A percentile compares a stretch with the other conserved stretches of the same genome.
Conservation (phyloP, 2,888 invertebrate genomes). For the Hirtodrosophila alboralis region DNA sequence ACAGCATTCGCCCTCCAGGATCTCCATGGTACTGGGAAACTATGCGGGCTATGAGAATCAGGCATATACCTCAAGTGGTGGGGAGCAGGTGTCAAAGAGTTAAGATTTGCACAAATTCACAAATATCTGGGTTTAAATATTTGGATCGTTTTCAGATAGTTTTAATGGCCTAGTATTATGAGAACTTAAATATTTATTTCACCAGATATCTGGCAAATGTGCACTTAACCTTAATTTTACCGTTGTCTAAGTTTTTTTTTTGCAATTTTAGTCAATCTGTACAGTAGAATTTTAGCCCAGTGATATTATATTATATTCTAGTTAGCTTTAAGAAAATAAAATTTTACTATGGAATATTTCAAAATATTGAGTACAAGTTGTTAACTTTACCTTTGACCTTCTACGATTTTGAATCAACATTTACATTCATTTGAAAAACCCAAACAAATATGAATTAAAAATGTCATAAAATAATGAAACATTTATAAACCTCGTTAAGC, state of each 20-base stretch:
- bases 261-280: slow-evolving; percentile 52
- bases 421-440: slow-evolving; percentile 28
- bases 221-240: slow-evolving; percentile 1
- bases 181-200: too few species aligned
- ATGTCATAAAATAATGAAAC: slow-evolving; percentile 52
- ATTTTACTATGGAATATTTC: slow-evolving; percentile 10
- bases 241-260: slow-evolving; percentile 11
- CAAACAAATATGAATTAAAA: slow-evolving; percentile 43
- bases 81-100: slow-evolving; percentile 46
- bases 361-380: too few species aligned
- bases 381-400: slow-evolving; percentile 16
- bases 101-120: slow-evolving; percentile 26
- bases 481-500: neutral
- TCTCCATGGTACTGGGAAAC: slow-evolving; percentile 83
- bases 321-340: slow-evolving; percentile 46
- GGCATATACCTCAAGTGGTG: slow-evolving; percentile 68
- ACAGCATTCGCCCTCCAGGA: slow-evolving; percentile 79
- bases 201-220: neutral
- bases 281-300: slow-evolving; percentile 57
- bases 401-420: slow-evolving; percentile 37
- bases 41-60: slow-evolving; percentile 80
- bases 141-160: neutral
- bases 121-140: too few species aligned
- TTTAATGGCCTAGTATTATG: too few species aligned
- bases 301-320: slow-evolving; percentile 67